Base-by-base conservation (phyloP, 2,888 invertebrate genomes). In the Hypomecis punctinalis region DNA sequence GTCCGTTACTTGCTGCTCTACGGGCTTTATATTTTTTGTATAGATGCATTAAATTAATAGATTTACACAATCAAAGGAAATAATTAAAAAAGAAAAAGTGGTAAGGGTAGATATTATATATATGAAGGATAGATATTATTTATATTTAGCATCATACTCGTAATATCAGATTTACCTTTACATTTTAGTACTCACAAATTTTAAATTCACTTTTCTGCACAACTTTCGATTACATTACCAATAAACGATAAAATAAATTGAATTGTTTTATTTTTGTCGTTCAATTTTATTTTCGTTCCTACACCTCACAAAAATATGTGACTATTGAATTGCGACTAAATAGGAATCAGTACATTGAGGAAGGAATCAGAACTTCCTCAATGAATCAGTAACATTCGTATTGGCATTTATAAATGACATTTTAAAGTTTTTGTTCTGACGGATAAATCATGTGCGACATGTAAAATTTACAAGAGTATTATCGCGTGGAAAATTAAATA, bases 401-500 rank as follows among this genome's bases (percentile, higher is more conserved):
- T 49, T 11, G 54, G 49, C 35, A 52, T 36, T 51, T 35, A 51
- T 46, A 54, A 51, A 43, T 61, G 53, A 47, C 53, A 61, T 42
- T 47, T 56, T 8, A 56, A 46, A 64, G 52, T 52, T 42, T 57
- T 65, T 52, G 37, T 56, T 52, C 39, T 48, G 35, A 56, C 47
- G 36, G 13, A 66, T 70, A 72, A 73, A 79, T 78, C 79, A 78
- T 76, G 75, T 76, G 76, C 77, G 77, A 68, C 66, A 68, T 65
- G 62, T 64, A 62, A 61, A 80, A 83, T 81, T 82, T 83, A 79
- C 81, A 84, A 84, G 84, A 79, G 79, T 80, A 84, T 86, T 85
- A 85, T 81, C 81, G 88, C 90, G 88, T 90, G 85, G 66, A 70
- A 66, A 72, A 71, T 71, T 68, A 33, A 56, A 85, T 86, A 90